Evolutionary conservation across 2,113 vertebrate genomes (phyloP).

Genomic region (Thinocorus orbignyianus): DNA sequence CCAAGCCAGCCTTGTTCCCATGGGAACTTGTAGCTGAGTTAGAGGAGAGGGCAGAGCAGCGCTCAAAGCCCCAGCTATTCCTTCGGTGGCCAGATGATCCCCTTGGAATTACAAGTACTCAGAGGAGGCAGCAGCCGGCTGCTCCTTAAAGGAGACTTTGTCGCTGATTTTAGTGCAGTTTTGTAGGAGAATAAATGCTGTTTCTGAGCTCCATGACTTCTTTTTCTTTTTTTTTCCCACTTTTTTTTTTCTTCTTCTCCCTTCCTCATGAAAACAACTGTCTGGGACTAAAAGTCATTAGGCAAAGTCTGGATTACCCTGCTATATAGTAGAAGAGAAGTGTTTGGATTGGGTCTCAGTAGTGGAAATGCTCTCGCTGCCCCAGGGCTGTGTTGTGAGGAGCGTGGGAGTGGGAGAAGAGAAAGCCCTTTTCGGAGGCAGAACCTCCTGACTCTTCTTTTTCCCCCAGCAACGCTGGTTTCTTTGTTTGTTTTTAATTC

Average conservation of each 20-base stretch:
- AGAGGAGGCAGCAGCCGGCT: background rate
- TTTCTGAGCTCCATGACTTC: background rate
- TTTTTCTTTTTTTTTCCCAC: background rate
- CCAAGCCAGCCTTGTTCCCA: constrained; percentile 57
- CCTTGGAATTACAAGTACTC: constrained; percentile 16
- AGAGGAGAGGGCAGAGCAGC: constrained; percentile 9
- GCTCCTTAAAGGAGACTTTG: constrained; percentile 54
- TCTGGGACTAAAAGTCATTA: background rate
- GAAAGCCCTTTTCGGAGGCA: background rate
- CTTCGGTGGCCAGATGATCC: constrained; percentile 27
- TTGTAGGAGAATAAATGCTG: constrained; percentile 2
- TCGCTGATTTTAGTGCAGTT: constrained; percentile 3
- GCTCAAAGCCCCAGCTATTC: constrained; percentile 50
- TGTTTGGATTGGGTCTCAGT: background rate
- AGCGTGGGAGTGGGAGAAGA: background rate
- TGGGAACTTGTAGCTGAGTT: constrained; percentile 32
- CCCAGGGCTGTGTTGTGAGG: background rate
- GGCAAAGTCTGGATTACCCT: background rate
- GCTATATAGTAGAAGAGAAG: background rate
- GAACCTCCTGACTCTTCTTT: background rate
- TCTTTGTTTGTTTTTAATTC: background rate
- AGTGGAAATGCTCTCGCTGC: background rate
- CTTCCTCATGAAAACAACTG: background rate
- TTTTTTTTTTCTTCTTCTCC: background rate
- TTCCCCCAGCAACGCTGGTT: background rate